Evolutionary conservation across 2,113 vertebrate genomes (phyloP), one percentile per base, ranked within the genome.

Genomic region (Scytalopus superciliaris): DNA sequence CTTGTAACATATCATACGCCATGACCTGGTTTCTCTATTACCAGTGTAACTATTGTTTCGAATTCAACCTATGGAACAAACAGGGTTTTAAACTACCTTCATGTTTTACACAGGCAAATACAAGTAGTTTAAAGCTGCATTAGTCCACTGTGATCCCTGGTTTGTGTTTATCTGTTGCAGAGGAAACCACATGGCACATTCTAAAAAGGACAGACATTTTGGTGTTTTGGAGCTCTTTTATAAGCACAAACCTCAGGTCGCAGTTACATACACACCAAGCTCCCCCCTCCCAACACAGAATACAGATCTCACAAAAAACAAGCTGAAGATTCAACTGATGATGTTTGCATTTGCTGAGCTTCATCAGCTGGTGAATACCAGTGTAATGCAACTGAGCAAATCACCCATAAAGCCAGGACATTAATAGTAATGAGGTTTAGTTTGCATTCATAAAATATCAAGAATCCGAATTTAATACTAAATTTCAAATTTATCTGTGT

Each of bases 341-440:
- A 70, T 95, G 92, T 97, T 91, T 97, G 94, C 82, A 70, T 93
- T 96, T 96, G 77, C 87, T 97, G 92, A 92, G 78, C 91, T 95
- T 95, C 95, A 97, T 96, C 96, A 97, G 94, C 96, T 96, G 93
- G 87, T 97, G 94, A 97, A 92, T 78, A 57, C 78, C 22, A 76
- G 95, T 93, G 70, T 64, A 91, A 94, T 87, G 90, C 85, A 96
- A 88, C 74, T 60, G 84, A 96, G 93, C 19, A 84, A 96, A 95
- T 96, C 96, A 95, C 86, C 93, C 89, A 93, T 93, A 96, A 92
- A 97, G 90, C 74, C 95, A 91, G 87, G 55, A 83, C 69, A 93
- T 53, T 89, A 96, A 92, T 88, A 97, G 96, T 91, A 94, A 94
- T 45, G 68, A 96, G 88, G 62, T 52, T 84, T 94, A 91, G 73